Evolutionary conservation across 2,797 vertebrate species (phyloP).

Genomic region (Catharus ustulatus): DNA sequence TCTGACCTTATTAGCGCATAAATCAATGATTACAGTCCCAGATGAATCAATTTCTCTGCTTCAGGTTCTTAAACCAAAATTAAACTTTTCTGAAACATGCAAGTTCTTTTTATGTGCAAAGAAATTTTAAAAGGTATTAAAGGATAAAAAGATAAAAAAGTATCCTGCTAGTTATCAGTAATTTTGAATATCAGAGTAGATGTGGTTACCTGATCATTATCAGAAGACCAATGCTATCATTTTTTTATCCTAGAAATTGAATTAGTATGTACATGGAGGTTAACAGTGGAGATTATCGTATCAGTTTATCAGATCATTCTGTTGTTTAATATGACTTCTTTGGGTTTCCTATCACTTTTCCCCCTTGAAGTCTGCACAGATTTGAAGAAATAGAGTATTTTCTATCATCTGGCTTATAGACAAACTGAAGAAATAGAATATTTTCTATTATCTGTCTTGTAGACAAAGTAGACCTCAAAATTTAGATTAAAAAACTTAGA

Average conservation of each 20-base stretch:
- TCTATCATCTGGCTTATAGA: neutral
- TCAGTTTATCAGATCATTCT: neutral
- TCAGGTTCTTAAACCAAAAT: neutral
- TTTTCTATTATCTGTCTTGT: neutral
- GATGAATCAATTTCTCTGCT: neutral
- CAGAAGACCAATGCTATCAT: neutral
- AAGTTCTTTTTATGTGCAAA: neutral
- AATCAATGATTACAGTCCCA: neutral
- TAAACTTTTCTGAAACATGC: neutral
- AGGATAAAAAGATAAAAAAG: neutral
- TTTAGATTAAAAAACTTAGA: constrained; percentile 39
- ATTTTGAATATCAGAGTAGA: neutral
- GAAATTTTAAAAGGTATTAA: neutral
- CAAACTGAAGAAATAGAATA: neutral
- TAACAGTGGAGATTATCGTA: neutral
- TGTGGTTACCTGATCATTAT: neutral
- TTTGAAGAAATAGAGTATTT: neutral
- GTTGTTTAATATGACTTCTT: neutral
- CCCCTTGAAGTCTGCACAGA: neutral
- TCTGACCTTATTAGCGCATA: neutral
- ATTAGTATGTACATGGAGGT: neutral
- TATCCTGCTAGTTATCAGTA: neutral
- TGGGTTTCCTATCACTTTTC: neutral
- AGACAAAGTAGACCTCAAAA: neutral
- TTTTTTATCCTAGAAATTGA: neutral